A percentile compares a stretch with the other conserved stretches of the same genome.
Conservation (phyloP, 2,113 vertebrate species). For the Microcebus ravelobensis region DNA sequence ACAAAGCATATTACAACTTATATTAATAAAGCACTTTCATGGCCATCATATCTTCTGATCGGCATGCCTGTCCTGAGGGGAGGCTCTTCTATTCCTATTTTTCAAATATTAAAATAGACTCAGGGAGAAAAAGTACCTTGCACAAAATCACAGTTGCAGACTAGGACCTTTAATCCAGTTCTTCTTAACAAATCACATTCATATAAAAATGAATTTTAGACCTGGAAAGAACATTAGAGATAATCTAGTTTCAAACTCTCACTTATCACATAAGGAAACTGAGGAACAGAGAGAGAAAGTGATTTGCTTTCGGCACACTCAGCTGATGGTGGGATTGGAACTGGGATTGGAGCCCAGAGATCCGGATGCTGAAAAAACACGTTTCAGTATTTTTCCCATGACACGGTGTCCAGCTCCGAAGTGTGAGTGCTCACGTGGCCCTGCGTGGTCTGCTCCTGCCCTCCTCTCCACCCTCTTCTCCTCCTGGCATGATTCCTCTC, state of each 20-base stretch:
- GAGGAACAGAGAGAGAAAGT: neutral
- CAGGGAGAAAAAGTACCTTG: neutral
- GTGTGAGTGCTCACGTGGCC: neutral
- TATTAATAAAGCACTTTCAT: neutral
- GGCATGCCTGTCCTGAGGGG: neutral
- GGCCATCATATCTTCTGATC: neutral
- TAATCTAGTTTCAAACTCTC: neutral
- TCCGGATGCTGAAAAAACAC: neutral
- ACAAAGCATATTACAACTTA: neutral
- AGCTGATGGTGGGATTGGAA: neutral
- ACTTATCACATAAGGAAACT: neutral
- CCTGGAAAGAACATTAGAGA: neutral
- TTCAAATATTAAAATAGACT: constrained; percentile 8
- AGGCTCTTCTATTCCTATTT: neutral
- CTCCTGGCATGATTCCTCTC: neutral
- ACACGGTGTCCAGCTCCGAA: neutral
- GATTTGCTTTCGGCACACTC: neutral
- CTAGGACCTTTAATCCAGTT: neutral
- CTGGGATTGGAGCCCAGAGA: neutral
- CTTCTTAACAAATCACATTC: neutral
- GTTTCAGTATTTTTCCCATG: neutral
- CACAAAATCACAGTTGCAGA: neutral
- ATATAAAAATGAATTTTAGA: neutral
- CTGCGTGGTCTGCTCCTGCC: neutral
- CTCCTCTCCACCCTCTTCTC: neutral